Percentiles rank a stretch among this genome's conserved stretches.
Evolutionary conservation across 2,797 vertebrate genomes (phyloP).

Genomic region (Sus cebifrons): DNA sequence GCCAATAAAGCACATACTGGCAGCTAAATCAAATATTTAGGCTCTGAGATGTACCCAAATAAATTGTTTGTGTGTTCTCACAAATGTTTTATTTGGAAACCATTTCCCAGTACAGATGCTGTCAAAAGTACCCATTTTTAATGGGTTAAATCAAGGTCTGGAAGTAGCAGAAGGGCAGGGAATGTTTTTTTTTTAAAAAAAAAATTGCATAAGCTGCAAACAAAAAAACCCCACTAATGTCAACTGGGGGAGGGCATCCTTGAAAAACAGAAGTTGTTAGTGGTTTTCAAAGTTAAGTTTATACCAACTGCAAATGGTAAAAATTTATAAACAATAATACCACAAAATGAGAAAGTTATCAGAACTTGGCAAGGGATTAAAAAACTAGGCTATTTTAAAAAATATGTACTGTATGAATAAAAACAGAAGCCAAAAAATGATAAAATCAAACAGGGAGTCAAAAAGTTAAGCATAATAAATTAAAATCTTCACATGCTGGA

Average conservation of each 20-base stretch:
- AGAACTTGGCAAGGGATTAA: constrained; percentile 34
- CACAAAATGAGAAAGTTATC: constrained; percentile 53
- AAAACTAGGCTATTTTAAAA: not conserved
- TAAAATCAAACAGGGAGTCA: not conserved
- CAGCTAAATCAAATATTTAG: constrained; percentile 81
- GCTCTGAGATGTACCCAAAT: constrained; percentile 78
- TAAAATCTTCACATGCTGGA: constrained; percentile 18
- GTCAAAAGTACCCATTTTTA: constrained; percentile 74
- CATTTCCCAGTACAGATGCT: constrained; percentile 76
- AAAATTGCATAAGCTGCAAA: constrained; percentile 54
- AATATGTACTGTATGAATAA: constrained; percentile 46
- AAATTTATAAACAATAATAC: constrained; percentile 60
- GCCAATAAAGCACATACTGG: constrained; percentile 75
- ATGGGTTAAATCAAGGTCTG: constrained; percentile 79
- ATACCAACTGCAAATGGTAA: constrained; percentile 13
- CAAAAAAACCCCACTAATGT: constrained; percentile 8
- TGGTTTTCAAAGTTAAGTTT: constrained; percentile 70
- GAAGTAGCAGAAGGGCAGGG: constrained; percentile 9
- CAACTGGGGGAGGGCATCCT: not conserved
- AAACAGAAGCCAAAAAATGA: constrained; percentile 4
- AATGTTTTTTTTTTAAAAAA: not conserved
- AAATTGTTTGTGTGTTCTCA: constrained; percentile 78
- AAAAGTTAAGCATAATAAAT: constrained; percentile 54
- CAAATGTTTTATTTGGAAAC: constrained; percentile 85
- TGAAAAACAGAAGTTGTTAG: constrained; percentile 54